These are phyloP conservation scores for Eriosoma lanigerum DNA, from an alignment of 1,140 invertebrate genomes.

Conservation along the genomic window DNA sequence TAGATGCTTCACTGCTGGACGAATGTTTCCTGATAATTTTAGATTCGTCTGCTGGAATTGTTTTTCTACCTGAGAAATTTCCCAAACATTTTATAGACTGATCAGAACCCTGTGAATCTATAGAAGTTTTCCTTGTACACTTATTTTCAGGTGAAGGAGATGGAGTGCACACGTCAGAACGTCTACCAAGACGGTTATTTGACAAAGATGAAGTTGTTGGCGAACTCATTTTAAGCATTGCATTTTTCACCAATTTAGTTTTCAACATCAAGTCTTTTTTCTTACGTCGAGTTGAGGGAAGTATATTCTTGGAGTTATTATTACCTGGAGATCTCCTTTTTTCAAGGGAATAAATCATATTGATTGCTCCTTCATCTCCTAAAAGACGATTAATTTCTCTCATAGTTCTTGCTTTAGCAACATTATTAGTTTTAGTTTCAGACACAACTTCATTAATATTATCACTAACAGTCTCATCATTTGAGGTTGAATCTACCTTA, in stretches of 20 bases:
- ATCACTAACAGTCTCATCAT: slow-evolving; percentile 40
- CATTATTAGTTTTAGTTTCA: slow-evolving; percentile 6
- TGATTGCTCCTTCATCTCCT: slow-evolving; percentile 82
- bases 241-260: slow-evolving; percentile 63
- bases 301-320: slow-evolving; percentile 54
- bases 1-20: slow-evolving; percentile 77
- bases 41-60: slow-evolving; percentile 69
- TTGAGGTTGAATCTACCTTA: not conserved
- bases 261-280: slow-evolving; percentile 57
- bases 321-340: slow-evolving; percentile 57
- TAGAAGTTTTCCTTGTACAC: slow-evolving; percentile 53
- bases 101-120: slow-evolving; percentile 53
- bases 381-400: slow-evolving; percentile 73
- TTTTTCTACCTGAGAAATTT: slow-evolving; percentile 36
- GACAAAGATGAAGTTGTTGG: slow-evolving; percentile 30
- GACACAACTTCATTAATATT: slow-evolving; percentile 21
- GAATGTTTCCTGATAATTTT: slow-evolving; percentile 76
- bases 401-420: slow-evolving; percentile 57
- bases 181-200: slow-evolving; percentile 3
- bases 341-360: slow-evolving; percentile 77
- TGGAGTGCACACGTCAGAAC: slow-evolving; percentile 37
- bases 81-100: slow-evolving; percentile 27
- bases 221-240: slow-evolving; percentile 60
- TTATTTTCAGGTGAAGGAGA: slow-evolving; percentile 28
- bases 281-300: slow-evolving; percentile 56